These are phyloP conservation scores for Cynopterus sphinx DNA, from an alignment of 2,797 vertebrate genomes.

Conservation along the genomic window DNA sequence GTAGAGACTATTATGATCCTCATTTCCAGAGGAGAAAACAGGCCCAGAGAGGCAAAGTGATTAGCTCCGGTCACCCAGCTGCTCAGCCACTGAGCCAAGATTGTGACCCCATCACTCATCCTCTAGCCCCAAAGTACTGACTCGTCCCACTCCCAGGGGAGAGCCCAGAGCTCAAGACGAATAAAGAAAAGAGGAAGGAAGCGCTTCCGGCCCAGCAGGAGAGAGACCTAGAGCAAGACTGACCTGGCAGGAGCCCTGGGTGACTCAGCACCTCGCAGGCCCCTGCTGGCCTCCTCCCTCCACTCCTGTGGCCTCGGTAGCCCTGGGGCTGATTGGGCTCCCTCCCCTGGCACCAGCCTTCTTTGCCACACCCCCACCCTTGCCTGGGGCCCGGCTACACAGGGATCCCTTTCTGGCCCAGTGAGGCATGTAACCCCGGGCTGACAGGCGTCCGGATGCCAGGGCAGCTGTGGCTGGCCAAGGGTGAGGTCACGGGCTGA, in stretches of 20 bases:
- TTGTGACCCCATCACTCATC: not conserved
- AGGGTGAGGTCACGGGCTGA: conserved; percentile 75
- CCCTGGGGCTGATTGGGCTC: not conserved
- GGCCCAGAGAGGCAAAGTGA: not conserved
- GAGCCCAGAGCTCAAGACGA: not conserved
- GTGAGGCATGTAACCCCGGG: conserved; percentile 67
- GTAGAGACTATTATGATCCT: not conserved
- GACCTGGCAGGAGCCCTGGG: not conserved
- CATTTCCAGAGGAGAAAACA: not conserved
- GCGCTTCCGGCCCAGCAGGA: not conserved
- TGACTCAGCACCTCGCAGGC: not conserved
- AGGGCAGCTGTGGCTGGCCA: conserved; percentile 63
- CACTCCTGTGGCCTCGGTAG: not conserved
- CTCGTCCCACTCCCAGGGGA: not conserved
- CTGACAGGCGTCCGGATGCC: conserved; percentile 71
- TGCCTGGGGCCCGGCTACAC: conserved; percentile 48
- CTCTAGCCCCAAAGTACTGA: not conserved
- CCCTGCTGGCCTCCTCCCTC: not conserved
- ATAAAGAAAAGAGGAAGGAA: not conserved
- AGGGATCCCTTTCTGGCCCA: conserved; percentile 72
- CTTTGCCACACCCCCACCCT: conserved; percentile 51
- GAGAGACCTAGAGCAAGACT: not conserved
- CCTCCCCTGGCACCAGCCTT: not conserved
- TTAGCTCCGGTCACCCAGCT: not conserved
- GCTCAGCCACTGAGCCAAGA: not conserved